Conservation (phyloP, 2,113 vertebrate species). For the Paraplagusia blochii region DNA sequence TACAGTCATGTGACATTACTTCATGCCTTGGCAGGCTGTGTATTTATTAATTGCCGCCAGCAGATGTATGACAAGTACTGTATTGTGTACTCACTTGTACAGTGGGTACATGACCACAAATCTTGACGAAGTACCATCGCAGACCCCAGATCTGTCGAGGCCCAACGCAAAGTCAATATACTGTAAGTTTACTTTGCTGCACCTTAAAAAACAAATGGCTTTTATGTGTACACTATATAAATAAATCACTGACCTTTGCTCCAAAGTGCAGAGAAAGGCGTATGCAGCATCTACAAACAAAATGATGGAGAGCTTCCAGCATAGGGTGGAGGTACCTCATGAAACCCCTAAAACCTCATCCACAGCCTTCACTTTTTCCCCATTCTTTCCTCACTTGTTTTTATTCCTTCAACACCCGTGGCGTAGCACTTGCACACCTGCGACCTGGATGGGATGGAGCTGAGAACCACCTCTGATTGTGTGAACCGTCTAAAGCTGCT, state of each 20-base stretch:
- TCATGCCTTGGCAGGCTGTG: neutral
- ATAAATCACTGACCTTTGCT: neutral
- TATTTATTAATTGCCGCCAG: neutral
- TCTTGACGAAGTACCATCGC: constrained; percentile 55
- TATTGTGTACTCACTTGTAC: constrained; percentile 10
- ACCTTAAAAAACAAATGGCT: too few species aligned
- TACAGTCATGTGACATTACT: neutral
- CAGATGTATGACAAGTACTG: neutral
- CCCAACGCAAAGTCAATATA: constrained; percentile 85
- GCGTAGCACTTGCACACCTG: constrained; percentile 85
- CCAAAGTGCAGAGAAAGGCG: constrained; percentile 83
- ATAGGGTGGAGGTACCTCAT: constrained; percentile 83
- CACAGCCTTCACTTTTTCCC: neutral
- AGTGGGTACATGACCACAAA: constrained; percentile 40
- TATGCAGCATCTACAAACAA: constrained; percentile 75
- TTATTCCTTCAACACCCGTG: neutral
- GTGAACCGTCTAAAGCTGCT: constrained; percentile 76
- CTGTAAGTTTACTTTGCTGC: constrained; percentile 70
- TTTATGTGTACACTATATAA: neutral
- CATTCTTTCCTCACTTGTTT: too few species aligned
- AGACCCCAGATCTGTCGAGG: constrained; percentile 53
- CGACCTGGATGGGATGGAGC: constrained; percentile 73
- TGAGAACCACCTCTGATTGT: constrained; percentile 72
- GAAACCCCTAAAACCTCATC: too few species aligned
- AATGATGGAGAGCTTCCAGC: constrained; percentile 69